A percentile compares a stretch with the other conserved stretches of the same genome.
phyloP scores from a whole-genome alignment of 2,888 invertebrate genomes.

The Scaptomyza flava region DNA sequence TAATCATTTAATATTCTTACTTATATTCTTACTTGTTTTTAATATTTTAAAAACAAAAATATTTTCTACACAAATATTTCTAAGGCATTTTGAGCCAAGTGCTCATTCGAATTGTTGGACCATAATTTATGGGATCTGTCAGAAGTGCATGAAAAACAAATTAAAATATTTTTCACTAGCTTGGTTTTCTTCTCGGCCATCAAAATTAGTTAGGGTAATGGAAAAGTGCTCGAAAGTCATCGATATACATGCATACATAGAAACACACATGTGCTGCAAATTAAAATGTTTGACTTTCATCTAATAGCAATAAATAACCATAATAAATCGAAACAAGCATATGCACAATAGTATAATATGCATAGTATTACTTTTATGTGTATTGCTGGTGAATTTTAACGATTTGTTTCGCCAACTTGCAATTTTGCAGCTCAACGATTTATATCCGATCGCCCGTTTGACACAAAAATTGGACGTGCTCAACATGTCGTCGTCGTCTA shows the following conservation, averaged over 20 bases:
- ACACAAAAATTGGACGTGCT: slow-evolving; percentile 82
- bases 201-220: slow-evolving; percentile 28
- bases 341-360: not conserved
- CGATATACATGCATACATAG: not conserved
- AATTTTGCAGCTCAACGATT: slow-evolving; percentile 81
- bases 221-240: slow-evolving; percentile 37
- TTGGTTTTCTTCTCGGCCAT: slow-evolving; percentile 7
- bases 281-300: slow-evolving; percentile 69
- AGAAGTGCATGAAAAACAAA: slow-evolving; percentile 58
- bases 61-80: no score
- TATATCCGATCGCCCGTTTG: slow-evolving; percentile 83
- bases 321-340: slow-evolving; percentile 30
- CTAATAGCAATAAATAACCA: slow-evolving; percentile 72
- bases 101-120: slow-evolving; percentile 13
- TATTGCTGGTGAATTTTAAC: slow-evolving; percentile 36
- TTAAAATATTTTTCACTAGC: slow-evolving; percentile 42
- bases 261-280: slow-evolving; percentile 63
- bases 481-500: slow-evolving; percentile 72
- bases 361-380: slow-evolving; percentile 6
- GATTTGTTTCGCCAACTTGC: slow-evolving; percentile 50
- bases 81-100: not conserved
- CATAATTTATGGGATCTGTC: slow-evolving; percentile 53
- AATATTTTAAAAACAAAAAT: no score
- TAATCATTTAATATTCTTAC: no score
- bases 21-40: no score